phyloP scores from a whole-genome alignment of 1,140 invertebrate species.

The Monochamus saltuarius region DNA sequence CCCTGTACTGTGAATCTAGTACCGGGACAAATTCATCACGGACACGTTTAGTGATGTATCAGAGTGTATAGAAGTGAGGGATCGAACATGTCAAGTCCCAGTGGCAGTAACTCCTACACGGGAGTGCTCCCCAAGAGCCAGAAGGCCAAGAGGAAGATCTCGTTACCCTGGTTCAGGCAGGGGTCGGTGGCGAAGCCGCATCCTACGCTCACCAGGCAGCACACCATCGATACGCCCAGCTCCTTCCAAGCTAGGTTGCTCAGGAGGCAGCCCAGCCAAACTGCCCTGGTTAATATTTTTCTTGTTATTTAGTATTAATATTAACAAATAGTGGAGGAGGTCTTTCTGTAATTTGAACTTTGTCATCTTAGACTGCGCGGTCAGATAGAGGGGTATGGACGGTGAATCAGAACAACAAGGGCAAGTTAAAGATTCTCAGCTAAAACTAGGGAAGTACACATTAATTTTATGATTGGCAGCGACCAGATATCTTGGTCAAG shows the following conservation, averaged over 20 bases:
- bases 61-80: too few relatives aligned
- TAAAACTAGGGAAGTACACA: too few relatives aligned
- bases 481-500: too few relatives aligned
- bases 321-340: too few relatives aligned
- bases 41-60: too few relatives aligned
- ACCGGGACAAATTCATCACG: background rate
- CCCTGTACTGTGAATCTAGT: background rate
- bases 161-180: constrained; percentile 84
- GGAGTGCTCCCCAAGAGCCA: constrained; percentile 55
- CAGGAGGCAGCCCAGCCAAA: constrained; percentile 59
- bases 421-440: too few relatives aligned
- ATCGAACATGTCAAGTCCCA: constrained; percentile 16
- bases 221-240: constrained; percentile 86
- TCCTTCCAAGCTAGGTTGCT: constrained; percentile 73
- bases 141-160: constrained; percentile 80
- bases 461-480: too few relatives aligned
- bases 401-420: too few relatives aligned
- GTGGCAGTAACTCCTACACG: constrained; percentile 46
- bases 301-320: too few relatives aligned
- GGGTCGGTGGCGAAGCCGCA: constrained; percentile 69
- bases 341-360: too few relatives aligned
- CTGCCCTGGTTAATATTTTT: constrained; percentile 47
- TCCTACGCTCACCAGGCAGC: constrained; percentile 73
- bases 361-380: too few relatives aligned
- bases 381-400: too few relatives aligned